Evolutionary conservation across 2,113 vertebrate species (phyloP), one percentile per base, ranked within the genome.

Genomic region (Pitta sordida): DNA sequence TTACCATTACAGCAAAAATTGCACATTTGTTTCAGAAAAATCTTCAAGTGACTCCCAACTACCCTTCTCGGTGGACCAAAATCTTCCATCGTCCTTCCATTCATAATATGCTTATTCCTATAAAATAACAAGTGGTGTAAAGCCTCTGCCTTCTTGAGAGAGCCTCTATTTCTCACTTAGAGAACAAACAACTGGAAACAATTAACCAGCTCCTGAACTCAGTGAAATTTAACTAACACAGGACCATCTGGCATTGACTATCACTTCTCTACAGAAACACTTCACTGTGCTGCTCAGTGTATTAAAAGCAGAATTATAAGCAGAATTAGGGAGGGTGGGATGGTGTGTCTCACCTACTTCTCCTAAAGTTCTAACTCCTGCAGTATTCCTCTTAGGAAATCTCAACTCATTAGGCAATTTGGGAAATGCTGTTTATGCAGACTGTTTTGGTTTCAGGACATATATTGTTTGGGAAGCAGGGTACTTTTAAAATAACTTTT

Each of bases 131-230:
- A 90, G 60, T 36, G 80, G 63, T 52, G 2, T 24, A 48, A 73
- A 52, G 76, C 51, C 76, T 55, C 56, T 30, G 13, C 67, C 59
- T 91, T 49, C 75, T 90, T 90, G 89, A 89, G 52, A 52, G 81
- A 88, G 68, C 27, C 59, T 90, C 22, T 53, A 14, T 85, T 77
- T 88, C 91, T 94, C 88, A 84, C 85, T 63, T 67, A 75, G 27
- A 90, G 79, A 95, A 56, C 77, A 96, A 95, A 83, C 73, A 93
- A 85, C 86, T 67, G 79, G 88, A 96, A 97, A 52, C 83, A 94
- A 91, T 96, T 94, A 95, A 85, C 79, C 74, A 93, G 7, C 68
- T 83, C 82, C 62, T 81, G 84, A 95, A 94, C 91, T 77, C 52
- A 6, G 51, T 67, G 69, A 88, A 96, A 90, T 49, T 74, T 95